These are phyloP conservation scores for Engystomops pustulosus DNA, from an alignment of 2,113 vertebrate species.

Conservation along the genomic window DNA sequence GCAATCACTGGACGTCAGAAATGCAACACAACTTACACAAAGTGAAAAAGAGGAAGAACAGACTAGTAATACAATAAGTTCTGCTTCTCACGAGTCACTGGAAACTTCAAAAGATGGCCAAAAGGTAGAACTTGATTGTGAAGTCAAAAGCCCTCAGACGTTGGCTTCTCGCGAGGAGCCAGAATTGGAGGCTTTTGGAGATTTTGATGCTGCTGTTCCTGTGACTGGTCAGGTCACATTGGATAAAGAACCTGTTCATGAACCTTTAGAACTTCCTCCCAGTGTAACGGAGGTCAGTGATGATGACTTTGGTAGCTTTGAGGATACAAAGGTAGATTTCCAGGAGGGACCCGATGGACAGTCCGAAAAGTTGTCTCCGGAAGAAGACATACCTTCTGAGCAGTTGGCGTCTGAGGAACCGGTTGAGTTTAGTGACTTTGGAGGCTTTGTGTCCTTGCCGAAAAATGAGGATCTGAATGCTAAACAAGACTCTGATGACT, in stretches of 20 bases:
- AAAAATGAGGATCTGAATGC: slow-evolving; percentile 68
- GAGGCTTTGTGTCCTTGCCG: slow-evolving; percentile 75
- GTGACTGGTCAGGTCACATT: slow-evolving; percentile 24
- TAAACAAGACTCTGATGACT: slow-evolving; percentile 88
- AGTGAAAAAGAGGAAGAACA: slow-evolving; percentile 61
- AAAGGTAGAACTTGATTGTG: slow-evolving; percentile 64
- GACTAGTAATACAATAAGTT: slow-evolving; percentile 61
- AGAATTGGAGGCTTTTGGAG: slow-evolving; percentile 73
- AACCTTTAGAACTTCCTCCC: slow-evolving; percentile 68
- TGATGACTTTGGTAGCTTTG: slow-evolving; percentile 76
- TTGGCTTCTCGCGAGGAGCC: neutral
- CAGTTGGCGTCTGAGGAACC: slow-evolving; percentile 66
- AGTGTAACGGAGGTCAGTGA: slow-evolving; percentile 60
- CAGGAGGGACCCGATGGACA: slow-evolving; percentile 65
- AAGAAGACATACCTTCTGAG: neutral
- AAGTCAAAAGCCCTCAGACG: neutral
- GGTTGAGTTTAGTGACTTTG: slow-evolving; percentile 70
- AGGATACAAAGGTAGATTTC: slow-evolving; percentile 66
- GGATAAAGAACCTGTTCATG: slow-evolving; percentile 65
- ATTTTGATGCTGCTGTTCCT: slow-evolving; percentile 82
- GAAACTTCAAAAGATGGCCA: slow-evolving; percentile 61
- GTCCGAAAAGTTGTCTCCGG: slow-evolving; percentile 53
- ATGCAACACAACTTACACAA: neutral
- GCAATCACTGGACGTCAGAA: slow-evolving; percentile 24
- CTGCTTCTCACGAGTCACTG: slow-evolving; percentile 56